Evolutionary conservation across 2,888 invertebrate genomes (phyloP), one percentile per base, ranked within the genome.

Genomic region (Blera fallax): DNA sequence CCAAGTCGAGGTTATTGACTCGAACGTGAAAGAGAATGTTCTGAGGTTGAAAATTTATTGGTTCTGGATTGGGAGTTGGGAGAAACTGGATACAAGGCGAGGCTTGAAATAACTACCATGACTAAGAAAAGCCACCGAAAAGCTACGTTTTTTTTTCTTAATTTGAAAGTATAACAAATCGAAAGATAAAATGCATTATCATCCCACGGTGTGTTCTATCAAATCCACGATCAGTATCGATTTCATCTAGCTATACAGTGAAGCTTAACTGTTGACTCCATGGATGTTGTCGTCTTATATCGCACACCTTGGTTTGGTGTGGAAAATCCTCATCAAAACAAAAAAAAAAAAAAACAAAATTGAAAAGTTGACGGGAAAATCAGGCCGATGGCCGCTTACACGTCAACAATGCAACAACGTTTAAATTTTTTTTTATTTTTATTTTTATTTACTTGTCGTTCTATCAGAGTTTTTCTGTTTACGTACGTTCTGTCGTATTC

Each of bases 1-100:
- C 43, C 52, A 34, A 79, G 56, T 18, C 40, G 67, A n/a, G 84
- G 73, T 74, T 65, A 65, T 84, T 84, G 84, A 79, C 84, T 64
- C 58, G 11, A 48, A 54, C 40, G 37, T 48, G 81, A 64, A 74
- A 79, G 79, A 79, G 79, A 79, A 74, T 74, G 84, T 84, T 79
- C 67, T 74, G n/a, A 32, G 6, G 34, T 11, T 40, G 16, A 21
- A 45, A 18, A 27, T 40, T 54, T 56, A 32, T 40, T 64, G 27
- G 11, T 62, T 56, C 34, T 8, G 7, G 14, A 21, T 70, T 40
- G 34, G 21, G 40, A 64, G 24, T 29, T 50, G n/a, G 50, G 29
- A 60, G 18, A 60, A 60, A 60, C 62, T 43, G 52, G 10, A 43
- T 54, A n/a, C 3, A 4, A 8, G 27, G 27, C 29, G 54, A 32